Evolutionary conservation across 2,113 vertebrate genomes (phyloP).

Genomic region (Mormyrus lacerda): DNA sequence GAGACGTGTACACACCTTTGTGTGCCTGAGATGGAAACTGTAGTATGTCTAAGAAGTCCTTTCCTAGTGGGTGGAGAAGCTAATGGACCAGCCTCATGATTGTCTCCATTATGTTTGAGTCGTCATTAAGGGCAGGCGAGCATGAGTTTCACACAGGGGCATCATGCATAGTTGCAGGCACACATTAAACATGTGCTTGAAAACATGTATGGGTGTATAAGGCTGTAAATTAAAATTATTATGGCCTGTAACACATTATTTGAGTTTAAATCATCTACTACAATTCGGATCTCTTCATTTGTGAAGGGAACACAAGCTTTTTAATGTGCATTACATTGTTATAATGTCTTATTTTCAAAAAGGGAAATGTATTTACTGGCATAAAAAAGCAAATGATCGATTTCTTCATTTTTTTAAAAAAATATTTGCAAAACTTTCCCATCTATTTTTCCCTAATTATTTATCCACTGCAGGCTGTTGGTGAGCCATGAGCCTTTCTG

Average conservation of each 20-base stretch:
- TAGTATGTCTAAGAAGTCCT: background rate
- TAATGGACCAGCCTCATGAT: background rate
- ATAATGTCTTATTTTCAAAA: background rate
- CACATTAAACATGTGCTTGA: background rate
- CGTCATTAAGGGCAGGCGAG: background rate
- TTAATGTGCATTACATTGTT: background rate
- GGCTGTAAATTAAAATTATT: background rate
- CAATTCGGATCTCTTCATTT: background rate
- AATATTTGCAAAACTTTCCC: background rate
- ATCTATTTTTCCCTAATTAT: background rate
- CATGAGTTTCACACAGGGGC: background rate
- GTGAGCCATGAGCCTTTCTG: background rate
- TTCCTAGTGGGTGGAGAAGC: background rate
- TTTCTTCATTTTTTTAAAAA: background rate
- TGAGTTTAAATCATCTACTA: background rate
- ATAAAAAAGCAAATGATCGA: background rate
- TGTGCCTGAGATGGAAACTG: background rate
- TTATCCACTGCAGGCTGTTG: background rate
- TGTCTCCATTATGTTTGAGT: background rate
- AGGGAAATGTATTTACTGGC: background rate
- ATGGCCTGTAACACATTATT: background rate
- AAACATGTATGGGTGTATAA: background rate
- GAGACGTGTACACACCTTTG: background rate
- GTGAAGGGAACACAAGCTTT: background rate
- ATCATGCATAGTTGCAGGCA: background rate